Evolutionary conservation across 2,113 vertebrate genomes (phyloP).

Genomic region (Sula dactylatra): DNA sequence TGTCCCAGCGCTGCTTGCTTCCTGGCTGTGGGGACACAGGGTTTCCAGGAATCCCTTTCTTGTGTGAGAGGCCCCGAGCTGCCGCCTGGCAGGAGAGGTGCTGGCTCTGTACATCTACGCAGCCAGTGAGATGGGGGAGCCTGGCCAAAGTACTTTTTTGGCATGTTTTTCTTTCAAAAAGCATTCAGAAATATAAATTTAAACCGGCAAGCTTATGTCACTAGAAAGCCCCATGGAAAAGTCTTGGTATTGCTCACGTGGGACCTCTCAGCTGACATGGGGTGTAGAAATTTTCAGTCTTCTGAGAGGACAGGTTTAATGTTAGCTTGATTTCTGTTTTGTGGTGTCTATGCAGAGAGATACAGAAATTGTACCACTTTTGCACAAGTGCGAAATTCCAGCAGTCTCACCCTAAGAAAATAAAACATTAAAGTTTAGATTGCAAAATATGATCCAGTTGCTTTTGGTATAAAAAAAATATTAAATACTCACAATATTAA

Average conservation of each 20-base stretch:
- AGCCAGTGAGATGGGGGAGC: not conserved
- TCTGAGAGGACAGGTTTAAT: not conserved
- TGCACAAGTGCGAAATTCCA: not conserved
- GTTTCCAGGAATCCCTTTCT: slow-evolving; percentile 19
- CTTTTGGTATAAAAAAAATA: not conserved
- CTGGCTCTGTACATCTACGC: not conserved
- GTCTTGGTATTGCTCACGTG: not conserved
- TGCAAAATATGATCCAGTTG: not conserved
- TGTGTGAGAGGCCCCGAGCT: not conserved
- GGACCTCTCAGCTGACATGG: not conserved
- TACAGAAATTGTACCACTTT: rapidly evolving
- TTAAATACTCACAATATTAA: not conserved
- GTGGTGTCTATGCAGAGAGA: not conserved
- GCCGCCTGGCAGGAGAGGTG: not conserved
- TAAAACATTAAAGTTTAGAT: not conserved
- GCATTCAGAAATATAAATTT: not conserved
- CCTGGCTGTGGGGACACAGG: not conserved
- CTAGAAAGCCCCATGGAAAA: not conserved
- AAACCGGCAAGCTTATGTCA: not conserved
- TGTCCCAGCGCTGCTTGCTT: not conserved
- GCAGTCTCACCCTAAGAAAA: not conserved
- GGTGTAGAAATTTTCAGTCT: not conserved
- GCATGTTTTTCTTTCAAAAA: not conserved
- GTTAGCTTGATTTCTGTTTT: not conserved
- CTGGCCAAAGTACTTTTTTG: not conserved